Evolutionary conservation across 2,113 vertebrate species (phyloP), one percentile per base, ranked within the genome.

Genomic region (Lanius collurio): DNA sequence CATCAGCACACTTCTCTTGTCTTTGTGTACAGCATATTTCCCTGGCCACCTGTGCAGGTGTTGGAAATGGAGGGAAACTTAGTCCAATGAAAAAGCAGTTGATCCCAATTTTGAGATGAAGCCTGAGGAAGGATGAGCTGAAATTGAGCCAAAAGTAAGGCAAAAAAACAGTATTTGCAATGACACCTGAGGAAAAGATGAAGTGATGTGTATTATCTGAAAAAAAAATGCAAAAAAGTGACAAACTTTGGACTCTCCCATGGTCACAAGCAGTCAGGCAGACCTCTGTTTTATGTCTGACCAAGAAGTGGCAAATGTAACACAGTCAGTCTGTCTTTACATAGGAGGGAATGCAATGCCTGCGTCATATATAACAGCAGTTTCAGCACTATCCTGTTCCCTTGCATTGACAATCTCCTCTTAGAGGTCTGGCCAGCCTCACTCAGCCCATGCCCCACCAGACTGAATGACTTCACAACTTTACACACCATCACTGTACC

Each of bases 241-340:
- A 65, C 77, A 71, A 77, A 46, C 8, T 27, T 81, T 81, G 60
- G 9, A 35, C 22, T 83, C 39, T 81, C 33, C 76, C 55, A 7
- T 65, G 42, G 28, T 16, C 74, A 42, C 39, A 39, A 68, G 37
- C 60, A 59, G 35, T 47, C 68, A n/a, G 46, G 33, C 49, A 89
- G 65, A 60, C 23, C 44, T 47, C 87, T 94, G 91, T 0, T 95
- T 79, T 91, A 35, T 87, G 57, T 95, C 81, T 62, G 49, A 60
- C 31, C 35, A 62, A 79, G 57, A 94, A 82, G 57, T 35, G 46
- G 53, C 41, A 89, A 65, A 78, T 18, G 37, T 75, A 84, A 49
- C 57, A 49, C 42, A 77, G 59, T 18, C 67, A 33, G 9, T 46
- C 30, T 44, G 41, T 13, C 75, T 73, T 93, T 42, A 50, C 33